Evolutionary conservation across 2,888 invertebrate species (phyloP), one percentile per base, ranked within the genome.

Genomic region (Gryllus longicercus): DNA sequence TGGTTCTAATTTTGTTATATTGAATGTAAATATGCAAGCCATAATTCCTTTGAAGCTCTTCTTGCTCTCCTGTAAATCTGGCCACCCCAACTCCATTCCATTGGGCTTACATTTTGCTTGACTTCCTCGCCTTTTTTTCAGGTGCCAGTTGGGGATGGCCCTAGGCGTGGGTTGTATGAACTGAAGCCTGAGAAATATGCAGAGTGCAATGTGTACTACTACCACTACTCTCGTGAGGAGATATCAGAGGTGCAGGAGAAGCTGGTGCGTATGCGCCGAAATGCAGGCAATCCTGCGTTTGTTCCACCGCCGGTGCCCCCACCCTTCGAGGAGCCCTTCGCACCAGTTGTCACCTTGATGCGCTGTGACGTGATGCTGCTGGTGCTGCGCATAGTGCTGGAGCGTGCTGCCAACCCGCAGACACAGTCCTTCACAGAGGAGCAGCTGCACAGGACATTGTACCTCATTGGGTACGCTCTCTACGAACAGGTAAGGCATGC

Each of bases 131-230:
- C 0, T 92, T 92, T 80, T 80, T 98, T 97, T 86, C 94, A 93
- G 84, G 96, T 96, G 86, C 95, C 96, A 3, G 88, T 92, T 5
- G 38, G 38, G 0, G 90, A 92, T 75, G 90, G 91, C 4, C 92
- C 91, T 84, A 79, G 82, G 82, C 88, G 96, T 84, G 98, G 98
- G 38, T 94, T 96, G 49, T 99, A 98, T 88, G 95, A 96, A 85
- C 88, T 99, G 75, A 97, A 97, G 86, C 91, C 93, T 38, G 92
- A 95, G 80, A 91, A 93, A 49, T 96, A 93, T 84, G 90, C 93
- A 3, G 92, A 96, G 82, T 99, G 97, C 87, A 98, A 98, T 85
- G 95, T 98, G 2, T 99, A 97, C 89, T 99, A 96, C 89, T 99
- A 98, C 87, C 99, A 99, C 86, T 99, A 98, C 87, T 96, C 96